Base-by-base conservation (phyloP, 2,113 vertebrate species). In the Accipiter cooperii region DNA sequence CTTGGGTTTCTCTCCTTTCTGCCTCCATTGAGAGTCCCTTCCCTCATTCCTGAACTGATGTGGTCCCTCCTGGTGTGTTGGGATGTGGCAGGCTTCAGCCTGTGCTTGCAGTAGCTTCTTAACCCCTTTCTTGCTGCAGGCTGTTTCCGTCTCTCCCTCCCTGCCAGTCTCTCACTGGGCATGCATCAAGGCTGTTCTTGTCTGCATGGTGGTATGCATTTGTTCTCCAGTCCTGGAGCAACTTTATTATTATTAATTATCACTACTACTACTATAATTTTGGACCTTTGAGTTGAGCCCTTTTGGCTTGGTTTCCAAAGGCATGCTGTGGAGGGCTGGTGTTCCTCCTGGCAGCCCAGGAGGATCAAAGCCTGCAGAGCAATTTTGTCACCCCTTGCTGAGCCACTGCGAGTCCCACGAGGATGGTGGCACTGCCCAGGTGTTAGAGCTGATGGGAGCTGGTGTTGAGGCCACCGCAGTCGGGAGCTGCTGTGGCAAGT, bases 371-470 rank as follows among this genome's bases (percentile, higher is more conserved):
- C 29, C 16, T 25, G 58, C 7, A 51, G 54, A 49, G 49, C 54
- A 8, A 2, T 34, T 26, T 33, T 55, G 0, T 34, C 20, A 4
- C 2, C 6, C 12, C 13, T 3, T 28, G 71, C 19, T 16, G 79
- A 31, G n/a, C 6, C 22, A 6, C 1, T 1, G 4, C 5, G 8
- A 3, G 20, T 12, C 36, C 49, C 14, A 6, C 1, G 71, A 14
- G 57, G 58, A 6, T 12, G 19, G n/a, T 40, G 76, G 19, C 52
- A 25, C 25, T 46, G 65, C 34, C 18, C 47, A 6, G 31, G 18
- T 12, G 9, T 9, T 4, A 6, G 31, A 20, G 13, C 46, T 28
- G 22, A 7, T 36, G 83, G 7, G 13, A 38, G 61, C 42, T 3
- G 28, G 4, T 2, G 54, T 24, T 1, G 57, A n/a, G 84, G 64